Base-by-base conservation (phyloP, 2,888 invertebrate genomes). In the Xestoiulus laeticollis region DNA sequence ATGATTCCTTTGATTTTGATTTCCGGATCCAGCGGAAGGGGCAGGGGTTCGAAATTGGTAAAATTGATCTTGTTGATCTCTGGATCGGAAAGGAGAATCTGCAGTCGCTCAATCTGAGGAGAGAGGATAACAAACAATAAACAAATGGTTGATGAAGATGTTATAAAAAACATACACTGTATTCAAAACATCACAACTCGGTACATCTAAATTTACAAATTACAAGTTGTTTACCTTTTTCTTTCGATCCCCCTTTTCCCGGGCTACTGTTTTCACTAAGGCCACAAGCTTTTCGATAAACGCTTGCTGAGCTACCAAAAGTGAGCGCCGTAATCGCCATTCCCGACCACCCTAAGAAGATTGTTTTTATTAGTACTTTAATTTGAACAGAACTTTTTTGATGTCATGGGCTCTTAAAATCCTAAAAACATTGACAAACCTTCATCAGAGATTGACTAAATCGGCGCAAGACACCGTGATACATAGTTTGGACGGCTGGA, bases 11-110 rank as follows among this genome's bases (percentile, higher is more conserved):
- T 96, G 89, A 99, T 96, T 87, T 94, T 95, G 33, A 98, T 95
- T 90, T 95, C 96, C 0, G 99, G 99, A 93, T 99, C 99, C 16
- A 99, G 92, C 0, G 99, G 99, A 91, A 99, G 96, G 0, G 98
- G 97, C 91, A 99, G 95, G 0, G 97, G 96, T 90, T 98, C 98
- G 92, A 98, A 97, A 92, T 95, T 95, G 0, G 95, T 94, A 92
- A 98, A 98, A 93, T 97, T 97, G 89, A 95, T 95, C 92, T 96
- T 96, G 91, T 95, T 95, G 0, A 94, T 93, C 92, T 96, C 96
- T 48, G 95, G 94, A 91, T 97, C 97, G 0, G 95, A 94, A 0
- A 99, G 93, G 0, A 98, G 92, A 86, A 96, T 95, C 91, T 97
- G 97, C 1, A 99, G 94, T 89, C 96, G 94, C 91, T 98, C 98